Evolutionary conservation across 2,888 invertebrate genomes (phyloP).

Genomic region (Diploptera punctata): DNA sequence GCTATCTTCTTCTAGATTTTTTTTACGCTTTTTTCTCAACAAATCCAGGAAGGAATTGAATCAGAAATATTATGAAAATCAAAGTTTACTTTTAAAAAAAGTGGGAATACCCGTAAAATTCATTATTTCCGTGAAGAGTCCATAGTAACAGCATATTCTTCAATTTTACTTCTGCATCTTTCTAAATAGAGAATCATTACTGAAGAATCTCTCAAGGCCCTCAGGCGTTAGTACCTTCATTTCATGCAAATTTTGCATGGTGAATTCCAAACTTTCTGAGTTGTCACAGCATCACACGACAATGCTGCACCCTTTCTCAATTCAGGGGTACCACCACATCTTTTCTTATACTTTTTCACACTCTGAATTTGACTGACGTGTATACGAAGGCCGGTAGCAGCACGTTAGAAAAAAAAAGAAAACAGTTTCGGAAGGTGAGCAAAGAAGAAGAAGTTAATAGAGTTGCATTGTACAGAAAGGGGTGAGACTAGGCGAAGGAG

Average conservation of each 20-base stretch:
- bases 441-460: constrained; percentile 36
- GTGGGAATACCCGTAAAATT: constrained; percentile 5
- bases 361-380: constrained; percentile 32
- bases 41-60: too few relatives aligned
- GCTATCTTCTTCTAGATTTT: too few relatives aligned
- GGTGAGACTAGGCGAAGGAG: constrained; percentile 7
- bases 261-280: background rate
- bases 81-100: too few relatives aligned
- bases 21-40: too few relatives aligned
- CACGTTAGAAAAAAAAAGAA: background rate
- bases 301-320: background rate
- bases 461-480: constrained; percentile 37
- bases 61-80: too few relatives aligned
- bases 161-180: too few relatives aligned
- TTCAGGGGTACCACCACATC: background rate
- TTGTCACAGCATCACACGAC: constrained; percentile 9
- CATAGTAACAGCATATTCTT: background rate
- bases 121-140: background rate
- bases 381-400: constrained; percentile 27
- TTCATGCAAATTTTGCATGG: constrained; percentile 36
- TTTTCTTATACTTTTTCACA: too few relatives aligned
- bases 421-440: background rate
- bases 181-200: too few relatives aligned
- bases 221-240: background rate
- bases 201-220: background rate